Conservation (phyloP, 1,140 invertebrate species). For the Babylonia areolata region DNA sequence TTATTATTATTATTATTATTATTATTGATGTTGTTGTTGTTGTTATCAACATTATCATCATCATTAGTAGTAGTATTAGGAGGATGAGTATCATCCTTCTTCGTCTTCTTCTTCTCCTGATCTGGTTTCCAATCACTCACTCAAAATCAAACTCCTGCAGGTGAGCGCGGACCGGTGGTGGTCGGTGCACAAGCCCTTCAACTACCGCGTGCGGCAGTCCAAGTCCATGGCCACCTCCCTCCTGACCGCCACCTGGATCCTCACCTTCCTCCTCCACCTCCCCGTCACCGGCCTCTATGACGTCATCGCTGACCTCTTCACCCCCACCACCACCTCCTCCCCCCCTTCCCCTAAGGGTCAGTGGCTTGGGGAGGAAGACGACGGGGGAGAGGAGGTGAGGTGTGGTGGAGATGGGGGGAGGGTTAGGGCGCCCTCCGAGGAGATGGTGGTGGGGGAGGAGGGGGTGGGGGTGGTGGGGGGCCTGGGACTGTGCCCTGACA, state of each 20-base stretch:
- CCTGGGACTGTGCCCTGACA: background rate
- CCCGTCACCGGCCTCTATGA: conserved; percentile 49
- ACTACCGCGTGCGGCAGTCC: conserved; percentile 60
- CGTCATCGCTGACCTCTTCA: conserved; percentile 12
- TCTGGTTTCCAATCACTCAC: too few species aligned
- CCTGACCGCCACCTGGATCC: conserved; percentile 50
- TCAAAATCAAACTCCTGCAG: too few species aligned
- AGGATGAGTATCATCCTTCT: too few species aligned
- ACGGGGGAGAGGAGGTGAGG: background rate
- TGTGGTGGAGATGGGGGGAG: background rate
- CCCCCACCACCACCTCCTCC: background rate
- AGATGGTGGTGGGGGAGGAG: background rate
- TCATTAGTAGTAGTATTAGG: too few species aligned
- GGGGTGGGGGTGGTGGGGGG: background rate
- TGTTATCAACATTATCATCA: too few species aligned
- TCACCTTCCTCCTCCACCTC: conserved; percentile 58
- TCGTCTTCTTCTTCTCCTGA: too few species aligned
- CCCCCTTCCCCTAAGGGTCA: background rate
- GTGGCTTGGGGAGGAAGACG: background rate
- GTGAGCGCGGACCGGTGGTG: conserved; percentile 65
- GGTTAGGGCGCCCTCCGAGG: too few species aligned
- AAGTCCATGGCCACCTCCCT: conserved; percentile 51
- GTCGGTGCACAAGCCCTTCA: conserved; percentile 63
- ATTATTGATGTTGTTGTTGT: too few species aligned
- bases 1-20: too few species aligned